These are phyloP conservation scores for Himalopsyche tibetana DNA, from an alignment of 2,888 invertebrate genomes.

Conservation along the genomic window DNA sequence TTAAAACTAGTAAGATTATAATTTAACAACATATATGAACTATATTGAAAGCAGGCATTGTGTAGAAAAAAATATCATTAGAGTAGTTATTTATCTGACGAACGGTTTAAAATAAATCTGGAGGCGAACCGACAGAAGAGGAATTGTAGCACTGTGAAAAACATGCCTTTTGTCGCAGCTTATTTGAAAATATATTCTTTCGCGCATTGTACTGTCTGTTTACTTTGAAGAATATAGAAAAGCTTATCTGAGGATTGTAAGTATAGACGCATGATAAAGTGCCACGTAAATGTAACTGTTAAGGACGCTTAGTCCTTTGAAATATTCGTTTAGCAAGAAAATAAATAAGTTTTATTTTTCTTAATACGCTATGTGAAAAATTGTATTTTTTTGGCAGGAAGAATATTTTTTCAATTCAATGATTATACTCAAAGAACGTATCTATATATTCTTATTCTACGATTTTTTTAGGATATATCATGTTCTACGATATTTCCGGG, in stretches of 20 bases:
- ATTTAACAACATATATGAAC: no score
- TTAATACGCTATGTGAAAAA: neutral
- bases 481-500: no score
- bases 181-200: constrained; percentile 23
- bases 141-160: neutral
- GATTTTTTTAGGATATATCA: no score
- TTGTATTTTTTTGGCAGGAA: neutral
- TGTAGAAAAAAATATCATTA: no score
- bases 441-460: no score
- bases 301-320: neutral
- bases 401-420: no score
- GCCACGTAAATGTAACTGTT: neutral
- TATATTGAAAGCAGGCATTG: no score
- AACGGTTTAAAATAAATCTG: neutral
- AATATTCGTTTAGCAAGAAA: neutral
- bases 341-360: constrained; percentile 1
- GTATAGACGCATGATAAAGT: constrained; percentile 22
- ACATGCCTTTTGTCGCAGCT: constrained; percentile 25
- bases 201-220: constrained; percentile 11
- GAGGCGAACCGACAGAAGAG: neutral
- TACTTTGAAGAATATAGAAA: constrained; percentile 20
- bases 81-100: no score
- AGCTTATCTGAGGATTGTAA: neutral
- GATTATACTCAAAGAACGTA: no score
- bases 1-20: no score